A percentile compares a stretch with the other conserved stretches of the same genome.
Evolutionary conservation across 2,113 vertebrate species (phyloP).

Genomic region (Collichthys lucidus): DNA sequence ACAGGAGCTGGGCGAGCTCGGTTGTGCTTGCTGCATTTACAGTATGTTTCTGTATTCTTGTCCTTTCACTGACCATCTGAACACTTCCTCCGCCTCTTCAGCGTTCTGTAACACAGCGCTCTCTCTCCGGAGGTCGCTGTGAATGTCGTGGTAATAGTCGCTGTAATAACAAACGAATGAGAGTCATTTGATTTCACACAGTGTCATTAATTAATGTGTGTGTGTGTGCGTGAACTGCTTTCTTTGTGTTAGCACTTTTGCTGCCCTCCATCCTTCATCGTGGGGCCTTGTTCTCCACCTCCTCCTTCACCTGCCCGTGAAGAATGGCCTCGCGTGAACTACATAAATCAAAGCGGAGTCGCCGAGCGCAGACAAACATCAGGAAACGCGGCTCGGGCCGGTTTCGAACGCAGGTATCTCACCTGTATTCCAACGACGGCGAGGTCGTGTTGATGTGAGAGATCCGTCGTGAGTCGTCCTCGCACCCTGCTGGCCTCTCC

Average conservation of each 20-base stretch:
- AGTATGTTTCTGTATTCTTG: not conserved
- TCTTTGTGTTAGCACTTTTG: slow-evolving; percentile 13
- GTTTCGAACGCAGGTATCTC: slow-evolving; percentile 21
- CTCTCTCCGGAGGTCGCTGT: slow-evolving; percentile 11
- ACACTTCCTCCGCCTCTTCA: no score
- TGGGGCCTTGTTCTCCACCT: not conserved
- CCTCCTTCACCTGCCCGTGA: slow-evolving; percentile 36
- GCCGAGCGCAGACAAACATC: not conserved
- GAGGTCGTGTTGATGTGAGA: not conserved
- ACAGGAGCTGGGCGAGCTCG: no score
- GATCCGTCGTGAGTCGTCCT: not conserved
- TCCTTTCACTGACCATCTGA: not conserved
- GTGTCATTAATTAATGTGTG: slow-evolving; percentile 38
- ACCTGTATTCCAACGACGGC: slow-evolving; percentile 36
- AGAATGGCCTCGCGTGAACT: slow-evolving; percentile 29
- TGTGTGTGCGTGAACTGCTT: slow-evolving; percentile 17
- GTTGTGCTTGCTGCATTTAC: no score
- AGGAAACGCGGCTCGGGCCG: no score
- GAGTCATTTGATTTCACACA: slow-evolving; percentile 20
- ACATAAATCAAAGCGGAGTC: slow-evolving; percentile 50
- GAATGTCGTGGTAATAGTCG: slow-evolving; percentile 20
- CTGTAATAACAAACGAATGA: slow-evolving; percentile 29
- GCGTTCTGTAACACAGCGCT: no score
- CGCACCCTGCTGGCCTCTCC: slow-evolving; percentile 1
- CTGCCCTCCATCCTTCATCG: slow-evolving; percentile 40